phyloP scores from a whole-genome alignment of 1,140 invertebrate genomes.

The Atta texana region DNA sequence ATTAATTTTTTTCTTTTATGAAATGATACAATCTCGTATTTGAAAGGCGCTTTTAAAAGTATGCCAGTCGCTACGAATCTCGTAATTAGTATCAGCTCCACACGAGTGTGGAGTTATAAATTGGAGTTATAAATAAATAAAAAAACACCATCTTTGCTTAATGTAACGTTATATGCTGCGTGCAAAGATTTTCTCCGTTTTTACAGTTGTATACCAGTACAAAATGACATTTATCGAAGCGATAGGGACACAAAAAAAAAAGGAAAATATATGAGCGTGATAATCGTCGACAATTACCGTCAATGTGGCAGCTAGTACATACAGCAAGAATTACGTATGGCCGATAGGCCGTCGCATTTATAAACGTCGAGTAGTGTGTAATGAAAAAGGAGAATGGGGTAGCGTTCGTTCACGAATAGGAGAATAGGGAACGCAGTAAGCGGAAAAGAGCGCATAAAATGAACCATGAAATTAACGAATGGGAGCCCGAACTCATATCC shows the following conservation, averaged over 20 bases:
- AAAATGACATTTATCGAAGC: slow-evolving; percentile 15
- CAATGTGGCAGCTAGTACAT: slow-evolving; percentile 50
- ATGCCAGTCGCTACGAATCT: background rate
- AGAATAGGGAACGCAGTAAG: background rate
- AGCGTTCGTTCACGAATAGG: background rate
- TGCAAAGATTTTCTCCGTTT: background rate
- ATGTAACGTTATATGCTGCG: background rate
- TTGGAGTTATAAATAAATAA: background rate
- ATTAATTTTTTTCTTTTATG: background rate
- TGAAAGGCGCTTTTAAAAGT: background rate
- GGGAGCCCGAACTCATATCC: slow-evolving; percentile 72
- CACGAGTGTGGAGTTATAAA: too few species aligned
- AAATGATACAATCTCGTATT: background rate
- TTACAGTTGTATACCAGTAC: background rate
- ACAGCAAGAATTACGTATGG: slow-evolving; percentile 64
- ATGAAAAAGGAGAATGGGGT: slow-evolving; percentile 68
- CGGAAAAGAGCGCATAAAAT: slow-evolving; percentile 72
- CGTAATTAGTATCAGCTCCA: slow-evolving; percentile 1
- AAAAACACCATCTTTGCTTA: background rate
- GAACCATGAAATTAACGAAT: slow-evolving; percentile 81
- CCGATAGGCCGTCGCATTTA: slow-evolving; percentile 69
- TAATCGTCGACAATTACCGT: slow-evolving; percentile 71
- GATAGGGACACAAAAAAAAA: background rate
- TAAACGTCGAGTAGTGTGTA: slow-evolving; percentile 68
- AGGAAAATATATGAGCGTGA: slow-evolving; percentile 47